These are phyloP conservation scores for Montipora sp. DNA, from an alignment of 64 coral and sea anemone genomes.

Conservation along the genomic window DNA sequence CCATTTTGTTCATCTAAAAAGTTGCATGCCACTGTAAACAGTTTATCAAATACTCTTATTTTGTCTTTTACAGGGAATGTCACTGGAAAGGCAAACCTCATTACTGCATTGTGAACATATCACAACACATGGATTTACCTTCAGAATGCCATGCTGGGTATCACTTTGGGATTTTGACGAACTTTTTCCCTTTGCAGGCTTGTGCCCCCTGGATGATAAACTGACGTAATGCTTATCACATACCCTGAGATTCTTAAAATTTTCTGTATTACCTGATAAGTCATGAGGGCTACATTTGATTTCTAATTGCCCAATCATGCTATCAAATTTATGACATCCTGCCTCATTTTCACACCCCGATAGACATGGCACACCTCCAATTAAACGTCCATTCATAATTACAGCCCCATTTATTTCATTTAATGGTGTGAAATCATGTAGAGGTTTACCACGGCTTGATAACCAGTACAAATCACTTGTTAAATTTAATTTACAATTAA, in stretches of 20 bases:
- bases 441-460: neutral
- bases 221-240: conserved; percentile 9
- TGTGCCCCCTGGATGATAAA: conserved; percentile 13
- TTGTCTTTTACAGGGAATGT: conserved; percentile 26
- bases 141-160: neutral
- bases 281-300: conserved; percentile 5
- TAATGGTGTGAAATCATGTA: neutral
- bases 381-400: conserved; percentile 2
- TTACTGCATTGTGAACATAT: conserved; percentile 8
- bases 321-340: neutral
- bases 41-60: neutral
- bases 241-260: neutral
- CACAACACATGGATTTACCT: neutral
- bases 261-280: neutral
- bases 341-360: conserved; percentile 5
- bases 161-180: neutral
- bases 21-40: too few relatives aligned
- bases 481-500: conserved; percentile 6
- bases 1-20: too few relatives aligned
- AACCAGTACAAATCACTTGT: conserved; percentile 27
- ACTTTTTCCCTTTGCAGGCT: conserved; percentile 3
- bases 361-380: neutral
- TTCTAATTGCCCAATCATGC: neutral
- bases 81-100: neutral
- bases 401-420: neutral